Conservation (phyloP, 2,888 invertebrate species). For the Ophion ellenae region DNA sequence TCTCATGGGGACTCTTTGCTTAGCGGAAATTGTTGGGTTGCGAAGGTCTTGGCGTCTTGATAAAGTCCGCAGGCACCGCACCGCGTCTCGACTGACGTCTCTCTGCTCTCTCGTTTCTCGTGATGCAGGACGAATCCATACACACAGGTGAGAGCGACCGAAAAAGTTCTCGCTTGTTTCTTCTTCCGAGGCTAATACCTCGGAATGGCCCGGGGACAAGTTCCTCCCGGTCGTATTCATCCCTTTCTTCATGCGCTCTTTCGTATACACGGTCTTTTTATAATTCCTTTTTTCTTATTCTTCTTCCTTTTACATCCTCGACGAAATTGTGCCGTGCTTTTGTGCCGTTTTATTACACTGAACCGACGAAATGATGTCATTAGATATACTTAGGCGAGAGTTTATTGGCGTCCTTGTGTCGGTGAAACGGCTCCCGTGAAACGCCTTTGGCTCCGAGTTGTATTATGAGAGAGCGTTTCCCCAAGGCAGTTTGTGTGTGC, state of each 20-base stretch:
- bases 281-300: slow-evolving; percentile 44
- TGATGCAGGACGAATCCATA: slow-evolving; percentile 10
- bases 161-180: slow-evolving; percentile 25
- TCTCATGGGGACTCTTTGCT: not conserved
- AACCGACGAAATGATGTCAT: slow-evolving; percentile 79
- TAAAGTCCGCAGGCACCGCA: slow-evolving; percentile 4
- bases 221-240: slow-evolving; percentile 58
- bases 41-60: not conserved
- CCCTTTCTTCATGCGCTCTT: slow-evolving; percentile 33
- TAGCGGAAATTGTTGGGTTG: slow-evolving; percentile 1
- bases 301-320: slow-evolving; percentile 72
- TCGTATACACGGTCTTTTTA: slow-evolving; percentile 18
- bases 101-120: slow-evolving; percentile 9
- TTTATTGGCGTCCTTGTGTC: slow-evolving; percentile 78
- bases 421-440: slow-evolving; percentile 73
- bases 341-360: slow-evolving; percentile 76
- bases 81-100: not conserved
- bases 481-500: slow-evolving; percentile 26
- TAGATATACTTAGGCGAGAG: slow-evolving; percentile 80
- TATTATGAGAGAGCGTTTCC: slow-evolving; percentile 39
- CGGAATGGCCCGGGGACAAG: slow-evolving; percentile 32
- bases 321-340: slow-evolving; percentile 75
- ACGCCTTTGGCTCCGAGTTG: slow-evolving; percentile 56
- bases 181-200: slow-evolving; percentile 42
- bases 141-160: not conserved